Evolutionary conservation across 2,888 invertebrate species (phyloP).

Genomic region (Megalurothrips usitatus): DNA sequence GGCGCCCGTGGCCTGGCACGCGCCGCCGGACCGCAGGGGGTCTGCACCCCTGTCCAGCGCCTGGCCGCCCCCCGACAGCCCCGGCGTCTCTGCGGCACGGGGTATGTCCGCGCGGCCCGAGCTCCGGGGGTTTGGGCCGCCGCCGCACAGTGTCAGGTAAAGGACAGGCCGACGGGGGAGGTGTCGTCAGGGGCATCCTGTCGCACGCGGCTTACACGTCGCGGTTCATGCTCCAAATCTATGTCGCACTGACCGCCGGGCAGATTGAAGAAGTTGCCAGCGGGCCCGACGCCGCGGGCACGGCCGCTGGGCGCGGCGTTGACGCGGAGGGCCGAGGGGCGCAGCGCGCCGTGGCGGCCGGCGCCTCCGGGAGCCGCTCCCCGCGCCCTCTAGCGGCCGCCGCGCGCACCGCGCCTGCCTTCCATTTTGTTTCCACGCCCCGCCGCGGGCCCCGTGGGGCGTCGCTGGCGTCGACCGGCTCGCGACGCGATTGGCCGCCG

Average conservation of each 20-base stretch:
- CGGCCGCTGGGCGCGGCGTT: too few species aligned
- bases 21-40: neutral
- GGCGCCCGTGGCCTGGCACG: too few species aligned
- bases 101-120: neutral
- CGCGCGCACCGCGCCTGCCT: slow-evolving; percentile 8
- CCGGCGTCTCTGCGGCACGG: neutral
- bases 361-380: slow-evolving; percentile 32
- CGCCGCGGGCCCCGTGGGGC: slow-evolving; percentile 8
- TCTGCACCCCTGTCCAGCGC: neutral
- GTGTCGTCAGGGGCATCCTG: neutral
- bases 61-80: neutral
- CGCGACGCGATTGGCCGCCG: neutral
- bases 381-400: slow-evolving; percentile 33
- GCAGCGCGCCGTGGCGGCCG: neutral
- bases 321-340: neutral
- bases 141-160: neutral
- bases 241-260: too few species aligned
- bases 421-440: slow-evolving; percentile 18
- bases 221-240: too few species aligned
- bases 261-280: too few species aligned
- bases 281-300: too few species aligned
- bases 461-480: slow-evolving; percentile 14
- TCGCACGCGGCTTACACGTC: too few species aligned
- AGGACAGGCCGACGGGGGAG: neutral
- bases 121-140: neutral